phyloP scores from a whole-genome alignment of 2,797 vertebrate species.

The Darevskia mixta region DNA sequence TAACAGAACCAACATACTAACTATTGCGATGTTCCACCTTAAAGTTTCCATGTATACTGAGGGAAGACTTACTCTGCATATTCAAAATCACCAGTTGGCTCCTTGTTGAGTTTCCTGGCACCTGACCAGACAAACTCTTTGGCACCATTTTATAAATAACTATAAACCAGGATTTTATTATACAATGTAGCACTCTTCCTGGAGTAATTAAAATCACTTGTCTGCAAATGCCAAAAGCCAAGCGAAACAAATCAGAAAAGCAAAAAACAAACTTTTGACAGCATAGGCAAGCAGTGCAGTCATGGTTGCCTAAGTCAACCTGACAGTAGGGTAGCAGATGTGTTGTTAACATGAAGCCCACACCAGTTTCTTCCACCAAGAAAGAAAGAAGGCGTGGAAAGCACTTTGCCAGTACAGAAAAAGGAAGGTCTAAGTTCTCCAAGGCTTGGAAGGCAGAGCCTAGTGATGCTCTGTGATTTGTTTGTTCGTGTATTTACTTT shows the following conservation, averaged over 20 bases:
- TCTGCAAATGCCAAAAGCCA: slow-evolving; percentile 20
- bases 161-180: slow-evolving; percentile 42
- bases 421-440: no score
- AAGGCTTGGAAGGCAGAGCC: neutral
- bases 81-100: slow-evolving; percentile 6
- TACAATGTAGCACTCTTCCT: neutral
- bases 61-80: neutral
- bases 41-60: neutral
- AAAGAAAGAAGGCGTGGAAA: no score
- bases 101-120: slow-evolving; percentile 44
- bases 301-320: no score
- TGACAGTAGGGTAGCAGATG: neutral
- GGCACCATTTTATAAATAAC: slow-evolving; percentile 21
- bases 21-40: neutral
- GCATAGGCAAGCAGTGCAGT: neutral
- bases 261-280: neutral
- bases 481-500: no score
- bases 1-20: neutral
- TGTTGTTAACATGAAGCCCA: no score
- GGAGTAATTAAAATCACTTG: slow-evolving; percentile 22
- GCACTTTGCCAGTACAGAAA: neutral
- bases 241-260: slow-evolving; percentile 16
- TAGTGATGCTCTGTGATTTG: no score
- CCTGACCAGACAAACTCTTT: slow-evolving; percentile 32
- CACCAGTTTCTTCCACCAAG: neutral